These are phyloP conservation scores for Enoplosus armatus DNA, from an alignment of 2,797 vertebrate genomes.

Conservation along the genomic window DNA sequence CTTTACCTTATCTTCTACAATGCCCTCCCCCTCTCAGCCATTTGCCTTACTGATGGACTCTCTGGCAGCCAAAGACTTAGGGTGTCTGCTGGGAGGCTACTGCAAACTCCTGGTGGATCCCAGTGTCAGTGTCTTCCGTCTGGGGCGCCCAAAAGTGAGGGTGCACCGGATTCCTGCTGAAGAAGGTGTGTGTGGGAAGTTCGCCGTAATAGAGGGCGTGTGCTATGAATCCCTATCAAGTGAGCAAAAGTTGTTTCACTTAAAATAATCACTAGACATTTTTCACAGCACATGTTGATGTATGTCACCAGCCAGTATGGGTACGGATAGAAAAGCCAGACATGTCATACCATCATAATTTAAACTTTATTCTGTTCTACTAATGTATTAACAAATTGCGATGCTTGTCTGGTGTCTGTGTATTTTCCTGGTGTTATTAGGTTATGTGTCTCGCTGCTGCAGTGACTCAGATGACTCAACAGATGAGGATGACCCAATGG, in stretches of 20 bases:
- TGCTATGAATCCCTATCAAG: slow-evolving; percentile 88
- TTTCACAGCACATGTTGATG: slow-evolving; percentile 66
- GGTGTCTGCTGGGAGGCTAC: slow-evolving; percentile 95
- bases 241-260: slow-evolving; percentile 84
- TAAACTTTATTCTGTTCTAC: not conserved
- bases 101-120: slow-evolving; percentile 93
- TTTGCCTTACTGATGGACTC: slow-evolving; percentile 96
- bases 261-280: slow-evolving; percentile 69
- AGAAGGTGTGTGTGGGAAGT: slow-evolving; percentile 91
- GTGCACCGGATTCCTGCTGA: slow-evolving; percentile 92
- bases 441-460: slow-evolving; percentile 93
- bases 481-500: slow-evolving; percentile 89
- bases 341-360: slow-evolving; percentile 9
- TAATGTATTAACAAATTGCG: slow-evolving; percentile 18
- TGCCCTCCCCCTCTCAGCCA: slow-evolving; percentile 84
- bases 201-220: slow-evolving; percentile 84
- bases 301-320: slow-evolving; percentile 69
- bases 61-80: slow-evolving; percentile 95
- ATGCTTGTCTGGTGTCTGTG: slow-evolving; percentile 43
- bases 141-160: slow-evolving; percentile 88
- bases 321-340: slow-evolving; percentile 62
- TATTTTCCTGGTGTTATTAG: slow-evolving; percentile 75
- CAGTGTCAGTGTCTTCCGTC: slow-evolving; percentile 89
- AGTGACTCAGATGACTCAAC: slow-evolving; percentile 95
- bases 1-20: slow-evolving; percentile 68